Conservation (phyloP, 2,888 invertebrate species). For the Clistopyga incitator region DNA sequence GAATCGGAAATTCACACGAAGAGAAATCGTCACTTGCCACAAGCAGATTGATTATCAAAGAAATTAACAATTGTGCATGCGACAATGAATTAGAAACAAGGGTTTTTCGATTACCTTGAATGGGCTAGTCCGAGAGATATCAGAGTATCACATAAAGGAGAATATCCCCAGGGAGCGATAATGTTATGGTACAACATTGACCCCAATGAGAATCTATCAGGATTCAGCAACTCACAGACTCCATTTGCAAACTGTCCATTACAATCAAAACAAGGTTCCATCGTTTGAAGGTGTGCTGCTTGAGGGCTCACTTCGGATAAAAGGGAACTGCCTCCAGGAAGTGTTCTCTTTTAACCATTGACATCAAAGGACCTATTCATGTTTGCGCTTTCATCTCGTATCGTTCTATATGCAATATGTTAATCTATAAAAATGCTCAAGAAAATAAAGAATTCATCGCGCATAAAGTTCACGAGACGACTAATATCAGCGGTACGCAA, state of each 20-base stretch:
- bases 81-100: background rate
- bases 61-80: background rate
- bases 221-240: background rate
- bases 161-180: background rate
- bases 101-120: background rate
- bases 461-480: background rate
- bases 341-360: background rate
- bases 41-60: no score
- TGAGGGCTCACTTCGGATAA: background rate
- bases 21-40: no score
- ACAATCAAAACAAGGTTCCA: background rate
- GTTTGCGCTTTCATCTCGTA: background rate
- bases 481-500: background rate
- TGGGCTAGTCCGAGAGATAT: background rate
- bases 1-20: no score
- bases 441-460: background rate
- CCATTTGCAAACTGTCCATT: background rate
- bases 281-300: background rate
- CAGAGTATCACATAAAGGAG: background rate
- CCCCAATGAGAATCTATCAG: background rate
- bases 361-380: background rate
- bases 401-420: background rate
- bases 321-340: background rate
- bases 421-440: background rate
- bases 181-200: background rate